These are phyloP conservation scores for Bombycilla garrulus DNA, from an alignment of 2,113 vertebrate genomes.

Conservation along the genomic window DNA sequence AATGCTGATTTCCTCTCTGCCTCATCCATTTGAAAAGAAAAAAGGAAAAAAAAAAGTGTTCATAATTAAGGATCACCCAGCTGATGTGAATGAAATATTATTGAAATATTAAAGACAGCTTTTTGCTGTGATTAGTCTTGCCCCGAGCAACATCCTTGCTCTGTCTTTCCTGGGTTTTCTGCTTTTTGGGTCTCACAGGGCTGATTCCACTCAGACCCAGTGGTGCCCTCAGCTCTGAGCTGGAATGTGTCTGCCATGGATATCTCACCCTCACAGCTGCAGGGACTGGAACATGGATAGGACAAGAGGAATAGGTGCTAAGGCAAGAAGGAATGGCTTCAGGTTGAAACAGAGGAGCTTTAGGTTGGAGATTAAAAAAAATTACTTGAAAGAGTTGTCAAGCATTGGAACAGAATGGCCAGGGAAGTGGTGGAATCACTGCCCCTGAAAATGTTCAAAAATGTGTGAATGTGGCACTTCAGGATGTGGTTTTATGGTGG, in stretches of 20 bases:
- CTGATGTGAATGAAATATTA: neutral
- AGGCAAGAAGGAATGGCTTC: neutral
- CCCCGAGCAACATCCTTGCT: neutral
- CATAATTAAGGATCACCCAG: neutral
- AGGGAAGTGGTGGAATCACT: neutral
- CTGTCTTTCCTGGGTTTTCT: neutral
- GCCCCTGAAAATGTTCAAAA: neutral
- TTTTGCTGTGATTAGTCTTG: neutral
- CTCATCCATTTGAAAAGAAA: neutral
- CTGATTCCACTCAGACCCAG: neutral
- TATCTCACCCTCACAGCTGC: neutral
- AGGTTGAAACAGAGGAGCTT: neutral
- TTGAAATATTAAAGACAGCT: neutral
- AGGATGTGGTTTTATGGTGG: neutral
- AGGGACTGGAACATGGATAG: neutral
- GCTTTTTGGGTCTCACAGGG: neutral
- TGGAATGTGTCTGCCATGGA: neutral
- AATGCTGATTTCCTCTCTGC: conserved; percentile 3
- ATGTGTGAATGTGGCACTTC: no score
- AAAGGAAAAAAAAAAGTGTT: neutral
- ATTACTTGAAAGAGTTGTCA: neutral
- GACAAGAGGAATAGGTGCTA: neutral
- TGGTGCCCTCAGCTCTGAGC: neutral
- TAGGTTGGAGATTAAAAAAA: neutral
- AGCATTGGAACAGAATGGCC: neutral